Evolutionary conservation across 2,113 vertebrate genomes (phyloP).

Genomic region (Chlorocebus sabaeus): DNA sequence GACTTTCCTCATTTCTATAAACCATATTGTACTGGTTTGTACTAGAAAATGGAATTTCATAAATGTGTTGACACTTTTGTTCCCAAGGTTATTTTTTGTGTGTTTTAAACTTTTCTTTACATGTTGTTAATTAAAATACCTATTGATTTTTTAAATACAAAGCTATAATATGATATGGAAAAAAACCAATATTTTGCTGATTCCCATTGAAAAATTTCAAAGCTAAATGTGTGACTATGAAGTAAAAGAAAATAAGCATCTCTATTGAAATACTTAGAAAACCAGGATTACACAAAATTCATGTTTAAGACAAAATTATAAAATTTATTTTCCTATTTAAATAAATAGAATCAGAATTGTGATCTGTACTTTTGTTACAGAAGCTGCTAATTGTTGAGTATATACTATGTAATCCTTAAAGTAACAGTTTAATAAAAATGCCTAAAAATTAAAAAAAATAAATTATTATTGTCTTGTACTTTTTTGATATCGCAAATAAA

Average conservation of each 20-base stretch:
- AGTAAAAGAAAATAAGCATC: background rate
- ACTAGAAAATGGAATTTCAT: background rate
- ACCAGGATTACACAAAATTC: background rate
- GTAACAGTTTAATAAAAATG: background rate
- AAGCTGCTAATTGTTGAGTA: background rate
- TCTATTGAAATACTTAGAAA: background rate
- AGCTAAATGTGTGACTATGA: background rate
- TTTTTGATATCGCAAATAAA: background rate
- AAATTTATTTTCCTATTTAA: background rate
- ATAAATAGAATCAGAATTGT: background rate
- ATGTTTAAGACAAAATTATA: background rate
- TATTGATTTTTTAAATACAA: background rate
- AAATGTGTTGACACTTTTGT: background rate
- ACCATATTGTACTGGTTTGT: background rate
- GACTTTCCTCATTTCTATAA: background rate
- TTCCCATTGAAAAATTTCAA: background rate
- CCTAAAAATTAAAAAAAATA: background rate
- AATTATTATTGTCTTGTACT: background rate
- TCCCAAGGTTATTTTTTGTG: background rate
- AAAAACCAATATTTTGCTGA: background rate
- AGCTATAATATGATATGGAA: background rate
- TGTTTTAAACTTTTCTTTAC: background rate
- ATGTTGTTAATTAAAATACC: background rate
- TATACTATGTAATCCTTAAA: background rate
- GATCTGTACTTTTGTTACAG: background rate